Base-by-base conservation (phyloP, 2,888 invertebrate species). In the Carabus problematicus region DNA sequence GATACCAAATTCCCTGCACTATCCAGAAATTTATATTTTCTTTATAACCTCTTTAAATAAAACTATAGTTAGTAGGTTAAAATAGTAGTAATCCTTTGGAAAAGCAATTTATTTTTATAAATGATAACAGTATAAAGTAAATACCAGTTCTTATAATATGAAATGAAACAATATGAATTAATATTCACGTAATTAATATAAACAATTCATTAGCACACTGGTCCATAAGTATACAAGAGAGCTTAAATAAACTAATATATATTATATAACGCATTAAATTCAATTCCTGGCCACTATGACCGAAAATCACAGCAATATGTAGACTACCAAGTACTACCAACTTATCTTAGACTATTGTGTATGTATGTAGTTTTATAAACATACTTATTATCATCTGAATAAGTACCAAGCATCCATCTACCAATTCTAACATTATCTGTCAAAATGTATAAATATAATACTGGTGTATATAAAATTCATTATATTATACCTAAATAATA, bases 381-480 rank as follows among this genome's bases (percentile, higher is more conserved):
- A 52, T 52, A 14, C 16, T 64, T 64, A 29, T 12, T 45, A 45
- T 14, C 14, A 12, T 14, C n/a, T 45, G 11, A 4, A 6, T 45
- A 45, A 12, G 14, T 29, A 29, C 29, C 6, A 29, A 29, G 29
- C 29, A 29, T 29, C 29, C 29, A 29, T 29, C 29, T 29, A 45
- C 14, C 14, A 1, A 12, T 45, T 45, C 14, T 18, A 52, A 52
- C 19, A 52, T 55, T 54, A 64, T 41, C 58, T 66, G 66, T 66
- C 66, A 66, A 64, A 56, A 56, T 56, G 49, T 66, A 66, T 66
- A 66, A 66, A 66, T 47, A 14, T 66, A 66, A 66, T 66, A 66
- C 66, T 66, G 66, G 55, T 45, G 29, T 56, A 59, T 66, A 66
- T 11, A 66, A 66, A 66, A 66, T 63, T 63, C 54, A 49, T 62